Percentiles rank a stretch among this genome's conserved stretches.
Conservation (phyloP, 2,888 invertebrate genomes). For the Drosophila mimetica region DNA sequence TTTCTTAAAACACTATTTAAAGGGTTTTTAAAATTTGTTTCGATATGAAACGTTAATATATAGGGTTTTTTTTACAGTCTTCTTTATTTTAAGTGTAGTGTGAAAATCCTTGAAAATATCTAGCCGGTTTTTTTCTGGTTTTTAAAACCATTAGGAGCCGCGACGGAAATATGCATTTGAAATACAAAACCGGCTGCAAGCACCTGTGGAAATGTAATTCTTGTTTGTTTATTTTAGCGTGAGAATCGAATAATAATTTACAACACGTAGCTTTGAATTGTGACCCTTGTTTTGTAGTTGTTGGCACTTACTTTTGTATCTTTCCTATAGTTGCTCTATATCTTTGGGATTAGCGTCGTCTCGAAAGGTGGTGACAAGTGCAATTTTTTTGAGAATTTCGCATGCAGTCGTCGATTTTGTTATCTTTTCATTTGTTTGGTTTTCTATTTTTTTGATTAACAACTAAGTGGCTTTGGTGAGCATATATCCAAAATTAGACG, state of each 20-base stretch:
- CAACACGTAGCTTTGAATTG: constrained; percentile 1
- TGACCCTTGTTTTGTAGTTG: constrained; percentile 2
- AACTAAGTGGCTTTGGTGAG: constrained; percentile 7
- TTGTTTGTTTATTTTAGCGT: background rate
- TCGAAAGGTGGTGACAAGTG: constrained; percentile 35
- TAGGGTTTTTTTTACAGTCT: background rate
- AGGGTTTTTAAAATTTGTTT: too few species aligned
- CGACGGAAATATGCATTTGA: constrained; percentile 17
- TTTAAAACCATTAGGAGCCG: constrained; percentile 5
- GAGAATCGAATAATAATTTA: constrained; percentile 10
- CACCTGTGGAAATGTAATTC: constrained; percentile 30
- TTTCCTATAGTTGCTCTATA: constrained; percentile 30
- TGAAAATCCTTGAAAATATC: constrained; percentile 18
- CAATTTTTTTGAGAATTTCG: constrained; percentile 34
- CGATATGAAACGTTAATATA: background rate
- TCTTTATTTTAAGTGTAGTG: background rate
- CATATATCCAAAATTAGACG: constrained; percentile 23
- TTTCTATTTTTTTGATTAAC: constrained; percentile 9
- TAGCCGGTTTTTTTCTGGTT: constrained; percentile 26
- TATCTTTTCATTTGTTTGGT: constrained; percentile 10
- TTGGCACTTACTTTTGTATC: constrained; percentile 53
- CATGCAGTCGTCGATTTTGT: constrained; percentile 39
- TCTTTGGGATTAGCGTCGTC: constrained; percentile 28
- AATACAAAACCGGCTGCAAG: background rate
- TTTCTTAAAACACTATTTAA: too few species aligned